Evolutionary conservation across 2,888 invertebrate species (phyloP).

Genomic region (Dynastes hyllus): DNA sequence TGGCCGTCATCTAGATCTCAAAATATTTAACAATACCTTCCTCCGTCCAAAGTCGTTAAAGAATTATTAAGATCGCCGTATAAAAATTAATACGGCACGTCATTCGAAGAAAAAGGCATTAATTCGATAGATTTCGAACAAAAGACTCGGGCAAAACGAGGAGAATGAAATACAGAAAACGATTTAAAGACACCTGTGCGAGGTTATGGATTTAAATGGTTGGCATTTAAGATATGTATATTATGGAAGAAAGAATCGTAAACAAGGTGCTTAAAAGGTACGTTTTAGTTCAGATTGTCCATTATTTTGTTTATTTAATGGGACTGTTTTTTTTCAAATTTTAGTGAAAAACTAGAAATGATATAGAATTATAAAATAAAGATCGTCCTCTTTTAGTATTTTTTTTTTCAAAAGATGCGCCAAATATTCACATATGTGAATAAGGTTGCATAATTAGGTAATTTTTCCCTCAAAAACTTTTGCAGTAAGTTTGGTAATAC

Average conservation of each 20-base stretch:
- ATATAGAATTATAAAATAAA: too few species aligned
- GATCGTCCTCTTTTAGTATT: too few species aligned
- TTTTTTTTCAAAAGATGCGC: too few species aligned
- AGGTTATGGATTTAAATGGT: constrained; percentile 23
- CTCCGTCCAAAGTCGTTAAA: constrained; percentile 31
- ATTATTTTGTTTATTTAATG: too few species aligned
- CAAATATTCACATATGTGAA: too few species aligned
- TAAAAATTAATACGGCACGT: constrained; percentile 46
- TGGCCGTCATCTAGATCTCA: constrained; percentile 45
- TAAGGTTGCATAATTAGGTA: too few species aligned
- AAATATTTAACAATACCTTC: constrained; percentile 49
- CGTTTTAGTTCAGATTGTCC: neutral
- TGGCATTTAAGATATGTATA: constrained; percentile 19
- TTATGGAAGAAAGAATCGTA: constrained; percentile 1
- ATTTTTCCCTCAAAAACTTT: too few species aligned
- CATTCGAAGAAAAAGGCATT: constrained; percentile 43
- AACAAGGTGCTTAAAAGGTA: neutral
- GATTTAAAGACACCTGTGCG: constrained; percentile 44
- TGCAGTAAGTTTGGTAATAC: too few species aligned
- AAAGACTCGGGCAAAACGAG: neutral
- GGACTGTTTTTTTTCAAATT: too few species aligned
- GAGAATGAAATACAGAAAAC: constrained; percentile 24
- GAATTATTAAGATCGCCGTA: constrained; percentile 25
- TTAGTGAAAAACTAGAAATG: too few species aligned
- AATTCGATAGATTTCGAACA: constrained; percentile 42